Percentiles rank a stretch among this genome's conserved stretches.
phyloP scores from a whole-genome alignment of 2,113 vertebrate genomes.

The Seriola rivoliana region DNA sequence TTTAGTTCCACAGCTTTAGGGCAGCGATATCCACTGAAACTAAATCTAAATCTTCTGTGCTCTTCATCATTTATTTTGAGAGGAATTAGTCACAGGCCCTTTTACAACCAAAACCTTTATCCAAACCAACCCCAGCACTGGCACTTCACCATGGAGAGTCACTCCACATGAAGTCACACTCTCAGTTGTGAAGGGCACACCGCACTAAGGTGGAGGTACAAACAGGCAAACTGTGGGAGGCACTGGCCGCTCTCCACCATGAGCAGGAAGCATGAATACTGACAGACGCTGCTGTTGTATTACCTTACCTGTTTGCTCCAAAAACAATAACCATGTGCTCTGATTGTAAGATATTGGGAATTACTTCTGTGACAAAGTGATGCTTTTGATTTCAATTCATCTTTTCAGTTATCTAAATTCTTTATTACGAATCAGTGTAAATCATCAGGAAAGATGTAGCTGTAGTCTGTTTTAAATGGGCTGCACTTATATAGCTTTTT shows the following conservation, averaged over 20 bases:
- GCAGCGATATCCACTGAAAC: background rate
- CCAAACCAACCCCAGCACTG: too few relatives aligned
- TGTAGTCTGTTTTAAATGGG: too few relatives aligned
- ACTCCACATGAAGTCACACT: background rate
- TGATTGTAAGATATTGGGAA: background rate
- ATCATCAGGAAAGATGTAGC: too few relatives aligned
- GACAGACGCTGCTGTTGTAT: background rate
- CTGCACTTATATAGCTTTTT: too few relatives aligned
- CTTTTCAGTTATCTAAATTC: too few relatives aligned
- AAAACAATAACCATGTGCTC: background rate
- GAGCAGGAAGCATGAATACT: background rate
- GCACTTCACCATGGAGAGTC: too few relatives aligned
- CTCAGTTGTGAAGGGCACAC: too few relatives aligned
- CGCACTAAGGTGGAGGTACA: background rate
- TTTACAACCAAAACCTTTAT: background rate
- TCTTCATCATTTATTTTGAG: background rate
- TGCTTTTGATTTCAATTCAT: too few relatives aligned
- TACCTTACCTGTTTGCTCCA: background rate
- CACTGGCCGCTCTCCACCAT: background rate
- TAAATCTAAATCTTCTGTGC: background rate
- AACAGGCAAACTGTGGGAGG: background rate
- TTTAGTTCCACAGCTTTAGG: conserved; percentile 1
- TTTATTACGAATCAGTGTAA: too few relatives aligned
- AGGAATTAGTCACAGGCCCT: background rate
- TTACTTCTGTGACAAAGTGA: background rate